Conservation (phyloP, 2,797 vertebrate species). For the Sphenopsis melanotis region DNA sequence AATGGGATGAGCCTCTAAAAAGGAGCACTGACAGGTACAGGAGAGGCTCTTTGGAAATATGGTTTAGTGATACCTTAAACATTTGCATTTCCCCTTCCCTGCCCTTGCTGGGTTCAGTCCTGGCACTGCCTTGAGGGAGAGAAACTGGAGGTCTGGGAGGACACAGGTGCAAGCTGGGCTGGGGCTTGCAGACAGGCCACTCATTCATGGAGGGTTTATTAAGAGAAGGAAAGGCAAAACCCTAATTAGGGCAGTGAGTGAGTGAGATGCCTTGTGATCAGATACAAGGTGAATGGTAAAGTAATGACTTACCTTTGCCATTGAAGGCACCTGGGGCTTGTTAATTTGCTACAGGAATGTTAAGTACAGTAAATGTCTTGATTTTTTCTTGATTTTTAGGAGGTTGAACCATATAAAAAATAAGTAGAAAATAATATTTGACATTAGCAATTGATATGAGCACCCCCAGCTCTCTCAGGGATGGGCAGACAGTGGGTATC, state of each 20-base stretch:
- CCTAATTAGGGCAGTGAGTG: background rate
- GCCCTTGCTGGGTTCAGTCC: background rate
- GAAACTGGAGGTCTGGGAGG: background rate
- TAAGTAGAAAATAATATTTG: background rate
- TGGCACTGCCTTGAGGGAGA: background rate
- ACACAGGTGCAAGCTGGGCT: background rate
- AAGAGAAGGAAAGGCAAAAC: background rate
- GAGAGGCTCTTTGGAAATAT: background rate
- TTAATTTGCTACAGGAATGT: background rate
- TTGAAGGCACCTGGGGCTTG: background rate
- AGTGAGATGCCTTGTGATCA: constrained; percentile 21
- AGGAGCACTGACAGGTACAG: background rate
- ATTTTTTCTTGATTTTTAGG: background rate
- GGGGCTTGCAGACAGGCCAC: background rate
- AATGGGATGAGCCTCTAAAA: background rate
- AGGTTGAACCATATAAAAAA: background rate
- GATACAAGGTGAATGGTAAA: background rate
- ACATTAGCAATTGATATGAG: background rate
- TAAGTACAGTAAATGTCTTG: background rate
- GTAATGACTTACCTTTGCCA: background rate
- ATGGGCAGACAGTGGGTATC: background rate
- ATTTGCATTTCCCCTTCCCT: background rate
- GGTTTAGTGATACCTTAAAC: background rate
- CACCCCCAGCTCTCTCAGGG: background rate
- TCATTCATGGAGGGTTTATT: background rate